Base-by-base conservation (phyloP, 2,113 vertebrate genomes). In the Cisticola juncidis region DNA sequence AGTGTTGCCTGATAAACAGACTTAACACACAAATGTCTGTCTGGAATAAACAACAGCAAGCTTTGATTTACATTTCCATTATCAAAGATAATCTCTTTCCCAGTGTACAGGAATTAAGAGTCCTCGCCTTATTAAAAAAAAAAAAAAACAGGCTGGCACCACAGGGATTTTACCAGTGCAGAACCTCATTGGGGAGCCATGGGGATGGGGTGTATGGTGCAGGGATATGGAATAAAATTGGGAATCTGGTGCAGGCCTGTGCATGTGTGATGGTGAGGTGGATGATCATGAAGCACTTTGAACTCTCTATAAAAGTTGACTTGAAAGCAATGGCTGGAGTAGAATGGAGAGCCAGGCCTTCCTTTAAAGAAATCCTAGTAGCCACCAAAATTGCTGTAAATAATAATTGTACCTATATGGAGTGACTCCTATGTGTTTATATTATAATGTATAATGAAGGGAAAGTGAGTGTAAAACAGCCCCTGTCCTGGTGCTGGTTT, bases 1-100 rank as follows among this genome's bases (percentile, higher is more conserved):
- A 98, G 97, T 97, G 97, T 97, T 98, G 98, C 97, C 97, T 97
- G 97, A 98, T 98, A 98, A 98, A 98, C 98, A 98, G 97, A 98
- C 96, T 98, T 98, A 98, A 98, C 97, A 97, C 98, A 98, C 97
- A 97, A 98, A 97, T 97, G 98, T 98, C 97, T 98, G 98, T 98
- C 98, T 98, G 97, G 97, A 98, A 98, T 98, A 98, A 98, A 98
- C 97, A 98, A 97, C 96, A 82, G 97, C 97, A 98, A 98, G 95
- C 97, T 97, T 97, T 98, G 97, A 98, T 98, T 98, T 98, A 97
- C 97, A 98, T 98, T 98, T 98, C 97, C 96, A 98, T 98, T 98
- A 98, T 96, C 95, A 93, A 97, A 95, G 97, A 98, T 97, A 98
- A 98, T 97, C 97, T 97, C 97, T 97, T 97, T 97, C 92, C 97